Conservation (phyloP, 2,113 vertebrate species). For the Phrynosoma blainvillii region DNA sequence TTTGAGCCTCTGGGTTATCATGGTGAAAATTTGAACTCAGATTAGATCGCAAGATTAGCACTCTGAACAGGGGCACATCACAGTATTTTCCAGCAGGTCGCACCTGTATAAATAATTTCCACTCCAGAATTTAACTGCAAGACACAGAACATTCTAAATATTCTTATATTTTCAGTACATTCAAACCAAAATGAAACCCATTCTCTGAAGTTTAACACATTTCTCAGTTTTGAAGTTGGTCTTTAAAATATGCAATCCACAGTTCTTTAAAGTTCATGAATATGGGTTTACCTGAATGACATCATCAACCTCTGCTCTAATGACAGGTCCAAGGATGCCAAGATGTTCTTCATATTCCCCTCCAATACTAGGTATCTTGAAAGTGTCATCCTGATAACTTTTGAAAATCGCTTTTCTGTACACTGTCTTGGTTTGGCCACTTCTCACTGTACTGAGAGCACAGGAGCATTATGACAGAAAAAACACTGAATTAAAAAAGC, state of each 20-base stretch:
- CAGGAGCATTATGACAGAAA: conserved; percentile 23
- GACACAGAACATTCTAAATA: background rate
- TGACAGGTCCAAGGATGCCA: conserved; percentile 92
- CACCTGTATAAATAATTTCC: background rate
- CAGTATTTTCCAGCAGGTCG: background rate
- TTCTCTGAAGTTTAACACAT: background rate
- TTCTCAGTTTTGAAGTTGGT: background rate
- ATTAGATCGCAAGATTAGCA: too few species aligned
- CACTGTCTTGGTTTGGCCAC: conserved; percentile 57
- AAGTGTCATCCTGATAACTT: conserved; percentile 86
- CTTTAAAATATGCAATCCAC: background rate
- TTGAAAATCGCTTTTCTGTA: conserved; percentile 90
- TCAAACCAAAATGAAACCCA: background rate
- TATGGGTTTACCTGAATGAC: conserved; percentile 85
- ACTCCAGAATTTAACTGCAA: background rate
- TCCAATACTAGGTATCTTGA: conserved; percentile 77
- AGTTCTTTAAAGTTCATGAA: background rate
- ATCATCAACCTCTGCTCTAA: conserved; percentile 91
- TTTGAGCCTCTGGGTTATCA: too few species aligned
- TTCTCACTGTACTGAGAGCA: conserved; percentile 64
- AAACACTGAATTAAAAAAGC: conserved; percentile 31
- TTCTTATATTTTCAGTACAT: background rate
- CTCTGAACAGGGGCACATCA: background rate
- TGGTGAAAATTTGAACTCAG: too few species aligned
- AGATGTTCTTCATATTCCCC: conserved; percentile 90